Percentiles rank a stretch among this genome's conserved stretches.
Evolutionary conservation across 2,797 vertebrate species (phyloP).

Genomic region (Meriones psammophilus): DNA sequence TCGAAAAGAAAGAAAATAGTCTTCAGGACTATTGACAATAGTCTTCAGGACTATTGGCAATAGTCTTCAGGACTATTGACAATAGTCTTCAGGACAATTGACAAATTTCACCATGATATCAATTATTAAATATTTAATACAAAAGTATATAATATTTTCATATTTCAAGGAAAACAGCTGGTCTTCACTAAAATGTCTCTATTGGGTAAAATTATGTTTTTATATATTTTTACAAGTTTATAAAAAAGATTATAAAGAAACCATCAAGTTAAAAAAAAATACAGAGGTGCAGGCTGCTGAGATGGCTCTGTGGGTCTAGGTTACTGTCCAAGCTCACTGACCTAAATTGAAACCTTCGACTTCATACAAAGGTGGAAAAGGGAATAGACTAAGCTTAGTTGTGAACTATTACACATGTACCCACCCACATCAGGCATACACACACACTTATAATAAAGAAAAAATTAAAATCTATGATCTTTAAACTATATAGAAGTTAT

Average conservation of each 20-base stretch:
- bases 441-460: not conserved
- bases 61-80: not conserved
- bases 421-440: not conserved
- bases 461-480: not conserved
- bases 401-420: rapidly evolving
- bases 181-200: not conserved
- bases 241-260: not conserved
- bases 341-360: too few relatives aligned
- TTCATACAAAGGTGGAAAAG: not conserved
- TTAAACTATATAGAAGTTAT: not conserved
- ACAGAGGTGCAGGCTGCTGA: not conserved
- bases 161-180: not conserved
- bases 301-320: too few relatives aligned
- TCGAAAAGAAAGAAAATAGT: not conserved
- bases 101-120: not conserved
- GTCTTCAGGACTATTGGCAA: not conserved
- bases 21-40: not conserved
- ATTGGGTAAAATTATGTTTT: not conserved
- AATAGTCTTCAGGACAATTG: not conserved
- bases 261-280: not conserved
- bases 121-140: not conserved
- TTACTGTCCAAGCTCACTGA: too few relatives aligned
- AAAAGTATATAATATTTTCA: not conserved
- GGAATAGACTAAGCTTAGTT: not conserved
- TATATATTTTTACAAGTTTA: not conserved